Percentiles rank a stretch among this genome's conserved stretches.
phyloP scores from a whole-genome alignment of 2,113 vertebrate genomes.

The Bettongia penicillata region DNA sequence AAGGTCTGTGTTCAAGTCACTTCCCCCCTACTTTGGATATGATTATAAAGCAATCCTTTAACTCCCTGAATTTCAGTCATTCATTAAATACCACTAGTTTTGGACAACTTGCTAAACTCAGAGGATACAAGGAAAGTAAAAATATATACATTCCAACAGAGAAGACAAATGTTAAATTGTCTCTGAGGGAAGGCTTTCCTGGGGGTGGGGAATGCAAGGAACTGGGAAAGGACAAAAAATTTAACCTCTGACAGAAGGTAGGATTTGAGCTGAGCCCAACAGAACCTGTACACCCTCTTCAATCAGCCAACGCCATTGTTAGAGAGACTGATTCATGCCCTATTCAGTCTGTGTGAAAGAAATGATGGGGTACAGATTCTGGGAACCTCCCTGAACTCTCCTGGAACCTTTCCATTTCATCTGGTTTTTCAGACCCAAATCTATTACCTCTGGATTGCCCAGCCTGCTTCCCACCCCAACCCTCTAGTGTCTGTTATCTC shows the following conservation, averaged over 20 bases:
- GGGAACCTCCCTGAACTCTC: too few species aligned
- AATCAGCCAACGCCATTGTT: neutral
- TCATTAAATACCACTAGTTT: neutral
- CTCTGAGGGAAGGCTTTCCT: neutral
- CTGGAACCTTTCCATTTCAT: too few species aligned
- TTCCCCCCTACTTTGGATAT: neutral
- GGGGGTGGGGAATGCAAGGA: neutral
- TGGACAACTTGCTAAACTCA: neutral
- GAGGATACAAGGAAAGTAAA: neutral
- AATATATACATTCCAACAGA: too few species aligned
- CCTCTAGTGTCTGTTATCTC: too few species aligned
- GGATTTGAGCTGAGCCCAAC: neutral
- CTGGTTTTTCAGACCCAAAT: too few species aligned
- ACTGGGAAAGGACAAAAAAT: neutral
- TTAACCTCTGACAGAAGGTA: neutral
- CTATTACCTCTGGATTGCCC: too few species aligned
- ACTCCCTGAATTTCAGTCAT: neutral
- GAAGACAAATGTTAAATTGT: neutral
- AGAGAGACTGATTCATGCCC: neutral
- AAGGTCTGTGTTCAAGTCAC: neutral
- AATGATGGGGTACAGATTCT: too few species aligned
- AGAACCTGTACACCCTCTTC: neutral
- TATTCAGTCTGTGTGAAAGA: neutral
- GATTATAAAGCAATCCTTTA: neutral
- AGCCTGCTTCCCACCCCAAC: too few species aligned